phyloP scores from a whole-genome alignment of 1,140 invertebrate genomes.

The Ooceraea biroi region DNA sequence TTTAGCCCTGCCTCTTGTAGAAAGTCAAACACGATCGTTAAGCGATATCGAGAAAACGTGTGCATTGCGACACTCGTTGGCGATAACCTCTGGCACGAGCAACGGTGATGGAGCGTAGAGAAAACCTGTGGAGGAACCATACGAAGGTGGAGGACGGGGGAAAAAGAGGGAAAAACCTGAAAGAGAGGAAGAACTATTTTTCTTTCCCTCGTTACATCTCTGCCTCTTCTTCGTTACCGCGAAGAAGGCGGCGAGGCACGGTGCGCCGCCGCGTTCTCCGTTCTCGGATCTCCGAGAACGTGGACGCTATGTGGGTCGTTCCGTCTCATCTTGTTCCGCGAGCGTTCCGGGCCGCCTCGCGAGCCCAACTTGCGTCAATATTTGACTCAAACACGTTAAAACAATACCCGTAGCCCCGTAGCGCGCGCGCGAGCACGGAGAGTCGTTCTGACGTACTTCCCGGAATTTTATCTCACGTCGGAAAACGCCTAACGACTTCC shows the following conservation, averaged over 20 bases:
- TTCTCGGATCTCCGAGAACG: slow-evolving; percentile 53
- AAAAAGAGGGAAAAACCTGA: background rate
- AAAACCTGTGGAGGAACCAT: slow-evolving; percentile 7
- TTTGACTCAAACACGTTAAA: slow-evolving; percentile 87
- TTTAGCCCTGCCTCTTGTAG: background rate
- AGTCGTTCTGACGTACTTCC: slow-evolving; percentile 84
- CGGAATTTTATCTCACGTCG: slow-evolving; percentile 85
- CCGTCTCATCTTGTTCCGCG: slow-evolving; percentile 63
- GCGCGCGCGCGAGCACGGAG: slow-evolving; percentile 77
- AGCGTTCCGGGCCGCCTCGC: slow-evolving; percentile 74
- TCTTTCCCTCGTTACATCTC: slow-evolving; percentile 69
- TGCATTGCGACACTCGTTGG: slow-evolving; percentile 32
- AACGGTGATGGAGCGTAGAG: slow-evolving; percentile 24
- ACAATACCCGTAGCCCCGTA: slow-evolving; percentile 84
- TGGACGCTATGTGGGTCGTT: slow-evolving; percentile 76
- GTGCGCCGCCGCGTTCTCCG: slow-evolving; percentile 32
- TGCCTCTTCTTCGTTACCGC: slow-evolving; percentile 66
- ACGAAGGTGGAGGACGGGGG: background rate
- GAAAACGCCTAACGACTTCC: slow-evolving; percentile 83
- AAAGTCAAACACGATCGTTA: slow-evolving; percentile 45
- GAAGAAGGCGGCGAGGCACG: slow-evolving; percentile 48
- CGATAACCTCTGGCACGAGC: slow-evolving; percentile 1
- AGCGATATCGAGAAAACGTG: slow-evolving; percentile 49
- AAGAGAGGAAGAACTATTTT: slow-evolving; percentile 33
- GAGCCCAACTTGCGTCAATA: slow-evolving; percentile 85